Percentiles rank a stretch among this genome's conserved stretches.
phyloP scores from a whole-genome alignment of 2,888 invertebrate genomes.

The Melangyna quadrimaculata region DNA sequence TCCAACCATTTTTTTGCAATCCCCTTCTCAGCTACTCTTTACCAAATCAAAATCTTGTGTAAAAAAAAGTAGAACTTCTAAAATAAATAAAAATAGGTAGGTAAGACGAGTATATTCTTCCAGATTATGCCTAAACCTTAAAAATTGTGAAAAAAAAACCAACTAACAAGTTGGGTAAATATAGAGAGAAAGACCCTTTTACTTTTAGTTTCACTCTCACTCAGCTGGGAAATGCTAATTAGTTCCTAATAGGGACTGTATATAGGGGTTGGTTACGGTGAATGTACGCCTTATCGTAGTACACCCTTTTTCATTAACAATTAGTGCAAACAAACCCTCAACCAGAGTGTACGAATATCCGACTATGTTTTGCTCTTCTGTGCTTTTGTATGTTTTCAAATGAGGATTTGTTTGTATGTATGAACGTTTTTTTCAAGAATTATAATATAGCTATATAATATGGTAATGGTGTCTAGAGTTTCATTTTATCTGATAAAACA shows the following conservation, averaged over 20 bases:
- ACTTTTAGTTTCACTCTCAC: neutral
- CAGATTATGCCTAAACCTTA: neutral
- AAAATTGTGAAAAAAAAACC: neutral
- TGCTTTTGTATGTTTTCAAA: neutral
- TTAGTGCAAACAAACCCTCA: slow-evolving; percentile 41
- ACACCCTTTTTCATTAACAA: slow-evolving; percentile 50
- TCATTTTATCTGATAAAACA: neutral
- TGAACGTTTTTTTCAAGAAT: neutral
- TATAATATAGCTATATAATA: neutral
- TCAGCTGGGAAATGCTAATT: slow-evolving; percentile 48
- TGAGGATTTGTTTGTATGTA: neutral
- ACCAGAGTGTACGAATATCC: neutral
- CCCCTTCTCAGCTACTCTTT: neutral
- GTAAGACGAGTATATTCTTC: no score
- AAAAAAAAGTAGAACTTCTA: neutral
- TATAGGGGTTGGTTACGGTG: slow-evolving; percentile 3
- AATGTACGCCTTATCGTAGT: neutral
- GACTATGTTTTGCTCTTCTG: no score
- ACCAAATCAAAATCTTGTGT: neutral
- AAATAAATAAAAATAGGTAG: slow-evolving; percentile 5
- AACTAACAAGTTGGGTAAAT: slow-evolving; percentile 57
- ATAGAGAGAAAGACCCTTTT: slow-evolving; percentile 46
- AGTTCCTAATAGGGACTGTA: slow-evolving; percentile 28
- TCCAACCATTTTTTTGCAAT: neutral
- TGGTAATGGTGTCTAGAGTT: neutral